These are phyloP conservation scores for Chelonia mydas DNA, from an alignment of 2,797 vertebrate genomes.

Conservation along the genomic window DNA sequence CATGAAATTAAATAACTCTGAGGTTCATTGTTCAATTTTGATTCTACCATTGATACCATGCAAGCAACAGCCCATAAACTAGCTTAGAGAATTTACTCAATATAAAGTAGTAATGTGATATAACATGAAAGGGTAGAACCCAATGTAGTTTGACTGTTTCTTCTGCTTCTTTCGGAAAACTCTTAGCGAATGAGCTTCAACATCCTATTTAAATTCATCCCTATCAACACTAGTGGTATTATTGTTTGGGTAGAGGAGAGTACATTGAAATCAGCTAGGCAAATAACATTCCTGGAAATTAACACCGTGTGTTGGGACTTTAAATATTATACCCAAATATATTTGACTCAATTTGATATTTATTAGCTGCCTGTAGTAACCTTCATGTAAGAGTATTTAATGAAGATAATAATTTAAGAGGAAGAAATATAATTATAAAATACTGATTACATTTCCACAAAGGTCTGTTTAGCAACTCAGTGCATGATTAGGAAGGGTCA, in stretches of 20 bases:
- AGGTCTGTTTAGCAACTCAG: not conserved
- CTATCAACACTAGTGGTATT: not conserved
- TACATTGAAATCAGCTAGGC: not conserved
- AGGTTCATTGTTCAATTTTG: not conserved
- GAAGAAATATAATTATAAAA: not conserved
- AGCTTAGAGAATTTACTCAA: not conserved
- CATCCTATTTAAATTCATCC: not conserved
- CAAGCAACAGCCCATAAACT: not conserved
- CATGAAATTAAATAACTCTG: not conserved
- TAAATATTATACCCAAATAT: not conserved
- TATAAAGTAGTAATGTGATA: not conserved
- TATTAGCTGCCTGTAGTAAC: not conserved
- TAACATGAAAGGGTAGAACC: not conserved
- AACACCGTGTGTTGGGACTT: not conserved
- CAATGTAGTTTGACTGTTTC: not conserved
- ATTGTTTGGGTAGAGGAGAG: not conserved
- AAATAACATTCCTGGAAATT: not conserved
- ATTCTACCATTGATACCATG: not conserved
- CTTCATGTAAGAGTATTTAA: not conserved
- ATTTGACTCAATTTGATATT: not conserved
- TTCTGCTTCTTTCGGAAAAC: not conserved
- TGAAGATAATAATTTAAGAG: not conserved
- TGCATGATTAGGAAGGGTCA: not conserved
- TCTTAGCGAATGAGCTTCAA: not conserved
- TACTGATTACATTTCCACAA: not conserved